Evolutionary conservation across 2,888 invertebrate species (phyloP), one percentile per base, ranked within the genome.

Genomic region (Apeira syringaria): DNA sequence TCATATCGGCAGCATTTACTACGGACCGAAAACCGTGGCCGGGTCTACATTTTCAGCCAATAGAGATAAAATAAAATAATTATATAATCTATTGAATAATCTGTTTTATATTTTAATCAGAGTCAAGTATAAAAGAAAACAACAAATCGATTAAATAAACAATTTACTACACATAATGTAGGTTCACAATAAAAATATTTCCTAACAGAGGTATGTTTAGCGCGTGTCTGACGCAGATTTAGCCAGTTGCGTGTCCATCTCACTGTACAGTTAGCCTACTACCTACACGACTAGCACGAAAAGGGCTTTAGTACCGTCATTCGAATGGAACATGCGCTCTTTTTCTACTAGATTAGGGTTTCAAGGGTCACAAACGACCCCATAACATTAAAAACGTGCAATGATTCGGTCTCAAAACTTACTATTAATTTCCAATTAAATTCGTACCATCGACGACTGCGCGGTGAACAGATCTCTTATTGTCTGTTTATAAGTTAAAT

Each of bases 121-220:
- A 6, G 20, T 20, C 6, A 20, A 7, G 6, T 20, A 4, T 20
- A 24, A 62, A 79, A 64, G 64, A 65, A 86, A 86, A 79, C 74
- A 60, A 64, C 61, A 44, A 57, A 62, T 59, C 78, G 82, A 86
- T 88, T 87, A 88, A 88, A 88, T 88, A 88, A 89, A 89, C 88
- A 89, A 85, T 89, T 89, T 89, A 89, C 88, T 89, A 89, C 88
- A 87, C 86, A 76, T 84, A 81, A 83, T 85, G 88, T 89, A 88
- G 88, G 87, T 86, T 85, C 79, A 89, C 86, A 85, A 85, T 88
- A 86, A 88, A 86, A 87, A 84, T 85, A 84, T 80, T 75, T 61
- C 71, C 83, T 84, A 87, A 84, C 80, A 82, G 80, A 86, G 84
- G 80, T 87, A 80, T 76, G 77, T 75, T 7, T 75, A 74, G 69